Evolutionary conservation across 2,888 invertebrate genomes (phyloP).

Genomic region (Hypercompe scribonia): DNA sequence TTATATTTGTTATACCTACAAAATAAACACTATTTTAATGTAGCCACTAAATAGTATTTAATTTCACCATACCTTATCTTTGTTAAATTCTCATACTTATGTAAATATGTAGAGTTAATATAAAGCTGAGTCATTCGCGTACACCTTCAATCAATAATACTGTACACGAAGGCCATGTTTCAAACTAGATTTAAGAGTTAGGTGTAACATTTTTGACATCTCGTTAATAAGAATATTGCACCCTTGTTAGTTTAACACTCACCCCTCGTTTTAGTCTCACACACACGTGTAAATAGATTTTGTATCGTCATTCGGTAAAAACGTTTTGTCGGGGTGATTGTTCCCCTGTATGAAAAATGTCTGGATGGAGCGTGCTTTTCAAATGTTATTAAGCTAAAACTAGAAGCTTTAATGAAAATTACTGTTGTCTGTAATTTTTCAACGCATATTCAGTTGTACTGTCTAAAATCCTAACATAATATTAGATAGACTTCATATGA

Average conservation of each 20-base stretch:
- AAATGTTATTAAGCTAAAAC: not conserved
- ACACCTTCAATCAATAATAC: conserved; percentile 54
- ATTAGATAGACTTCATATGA: no score
- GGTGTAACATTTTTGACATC: conserved; percentile 76
- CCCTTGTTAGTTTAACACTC: conserved; percentile 81
- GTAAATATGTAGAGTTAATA: conserved; percentile 20
- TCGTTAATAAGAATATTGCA: conserved; percentile 80
- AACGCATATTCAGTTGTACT: not conserved
- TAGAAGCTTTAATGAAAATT: not conserved
- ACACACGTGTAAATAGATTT: conserved; percentile 68
- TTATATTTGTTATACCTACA: not conserved
- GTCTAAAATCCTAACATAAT: not conserved
- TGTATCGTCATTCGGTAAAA: conserved; percentile 47
- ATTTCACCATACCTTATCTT: not conserved
- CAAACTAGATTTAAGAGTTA: conserved; percentile 74
- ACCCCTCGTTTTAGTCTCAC: conserved; percentile 70
- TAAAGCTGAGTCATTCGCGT: conserved; percentile 41
- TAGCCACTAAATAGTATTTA: not conserved
- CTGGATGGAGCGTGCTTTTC: not conserved
- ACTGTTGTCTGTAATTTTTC: not conserved
- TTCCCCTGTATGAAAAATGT: not conserved
- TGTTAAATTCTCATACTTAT: not conserved
- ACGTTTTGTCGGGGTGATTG: conserved; percentile 27
- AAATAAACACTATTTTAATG: not conserved
- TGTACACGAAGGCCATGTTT: conserved; percentile 64